Percentiles rank a stretch among this genome's conserved stretches.
Conservation (phyloP, 2,113 vertebrate species). For the Elaphurus davidianus region DNA sequence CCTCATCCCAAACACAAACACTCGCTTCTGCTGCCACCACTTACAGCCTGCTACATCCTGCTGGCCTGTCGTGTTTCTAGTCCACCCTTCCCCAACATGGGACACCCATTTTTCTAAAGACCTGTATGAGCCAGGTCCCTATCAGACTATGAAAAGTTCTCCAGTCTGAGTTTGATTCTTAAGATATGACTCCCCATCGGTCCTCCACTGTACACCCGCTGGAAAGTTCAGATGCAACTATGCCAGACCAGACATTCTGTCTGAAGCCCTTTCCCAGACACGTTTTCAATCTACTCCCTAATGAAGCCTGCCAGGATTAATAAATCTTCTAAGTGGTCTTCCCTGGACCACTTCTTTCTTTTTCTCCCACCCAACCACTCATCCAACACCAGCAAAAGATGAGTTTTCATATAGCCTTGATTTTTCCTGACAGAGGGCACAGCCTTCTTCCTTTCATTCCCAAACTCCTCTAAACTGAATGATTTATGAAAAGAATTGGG, state of each 20-base stretch:
- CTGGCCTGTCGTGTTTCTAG: neutral
- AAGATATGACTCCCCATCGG: fast-evolving
- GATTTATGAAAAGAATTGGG: neutral
- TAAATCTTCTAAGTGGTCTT: neutral
- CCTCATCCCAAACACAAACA: neutral
- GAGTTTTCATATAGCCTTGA: conserved; percentile 19
- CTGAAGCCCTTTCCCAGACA: conserved; percentile 11
- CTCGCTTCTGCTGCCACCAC: neutral
- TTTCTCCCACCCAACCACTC: neutral
- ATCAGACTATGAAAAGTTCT: conserved; percentile 37
- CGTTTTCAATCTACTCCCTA: conserved; percentile 15
- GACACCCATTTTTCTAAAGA: neutral
- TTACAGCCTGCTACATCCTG: neutral
- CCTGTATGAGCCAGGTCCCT: neutral
- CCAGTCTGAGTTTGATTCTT: neutral
- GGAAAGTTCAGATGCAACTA: conserved; percentile 45
- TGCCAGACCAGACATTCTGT: neutral
- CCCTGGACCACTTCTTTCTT: neutral
- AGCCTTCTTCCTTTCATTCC: neutral
- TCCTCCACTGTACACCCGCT: neutral
- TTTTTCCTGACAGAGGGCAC: conserved; percentile 37
- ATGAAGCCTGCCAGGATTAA: conserved; percentile 48
- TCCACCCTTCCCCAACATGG: neutral
- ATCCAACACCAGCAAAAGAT: neutral
- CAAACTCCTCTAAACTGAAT: conserved; percentile 28